Percentiles rank a stretch among this genome's conserved stretches.
Conservation (phyloP, 2,797 vertebrate genomes). For the Lemur catta region DNA sequence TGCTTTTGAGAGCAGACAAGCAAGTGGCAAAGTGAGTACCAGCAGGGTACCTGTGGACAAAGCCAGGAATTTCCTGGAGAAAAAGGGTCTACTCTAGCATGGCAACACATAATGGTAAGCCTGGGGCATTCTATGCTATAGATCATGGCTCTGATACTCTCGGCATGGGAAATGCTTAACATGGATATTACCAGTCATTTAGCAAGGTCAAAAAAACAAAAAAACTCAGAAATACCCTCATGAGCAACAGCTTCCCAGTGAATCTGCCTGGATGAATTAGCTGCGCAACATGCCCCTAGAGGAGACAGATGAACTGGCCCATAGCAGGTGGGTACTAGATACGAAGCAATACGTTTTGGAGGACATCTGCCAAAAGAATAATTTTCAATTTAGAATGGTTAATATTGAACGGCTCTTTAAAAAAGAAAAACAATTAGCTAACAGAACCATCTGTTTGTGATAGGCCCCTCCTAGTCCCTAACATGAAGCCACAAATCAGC, state of each 20-base stretch:
- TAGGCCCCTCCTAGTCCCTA: not conserved
- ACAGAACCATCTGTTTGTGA: not conserved
- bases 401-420: not conserved
- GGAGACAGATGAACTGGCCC: not conserved
- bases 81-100: not conserved
- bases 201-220: not conserved
- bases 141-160: not conserved
- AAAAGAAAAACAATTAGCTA: not conserved
- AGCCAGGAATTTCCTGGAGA: not conserved
- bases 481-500: not conserved
- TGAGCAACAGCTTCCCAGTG: not conserved
- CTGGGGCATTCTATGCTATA: not conserved
- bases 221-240: not conserved
- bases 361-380: not conserved
- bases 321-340: not conserved
- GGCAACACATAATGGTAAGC: not conserved
- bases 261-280: conserved; percentile 21
- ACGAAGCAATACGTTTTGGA: not conserved
- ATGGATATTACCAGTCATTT: not conserved
- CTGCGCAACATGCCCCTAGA: not conserved
- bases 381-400: conserved; percentile 26
- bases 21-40: not conserved
- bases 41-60: not conserved
- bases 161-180: not conserved
- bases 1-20: not conserved